Percentiles rank a stretch among this genome's conserved stretches.
Evolutionary conservation across 2,888 invertebrate genomes (phyloP).

Genomic region (Podotricha telesiphe): DNA sequence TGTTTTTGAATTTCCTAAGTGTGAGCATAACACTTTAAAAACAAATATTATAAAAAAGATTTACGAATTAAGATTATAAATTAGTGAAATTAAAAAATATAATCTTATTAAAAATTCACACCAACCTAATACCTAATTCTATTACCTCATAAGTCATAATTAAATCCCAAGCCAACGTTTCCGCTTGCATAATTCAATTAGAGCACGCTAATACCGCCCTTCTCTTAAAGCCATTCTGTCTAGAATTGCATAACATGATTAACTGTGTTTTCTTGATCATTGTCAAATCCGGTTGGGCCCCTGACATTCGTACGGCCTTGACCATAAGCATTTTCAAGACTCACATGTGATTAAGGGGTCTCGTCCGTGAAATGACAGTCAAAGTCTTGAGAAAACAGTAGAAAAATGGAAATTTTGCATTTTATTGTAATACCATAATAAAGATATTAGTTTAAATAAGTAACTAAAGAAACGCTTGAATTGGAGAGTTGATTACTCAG

Average conservation of each 20-base stretch:
- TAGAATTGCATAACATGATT: constrained; percentile 22
- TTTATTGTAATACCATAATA: no score
- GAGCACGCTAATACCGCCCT: constrained; percentile 20
- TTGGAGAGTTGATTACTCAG: no score
- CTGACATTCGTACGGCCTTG: constrained; percentile 54
- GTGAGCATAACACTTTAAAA: no score
- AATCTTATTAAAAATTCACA: no score
- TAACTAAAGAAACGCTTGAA: no score
- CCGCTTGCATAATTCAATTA: constrained; percentile 11
- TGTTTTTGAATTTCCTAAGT: no score
- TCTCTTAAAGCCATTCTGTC: constrained; percentile 16
- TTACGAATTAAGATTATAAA: no score
- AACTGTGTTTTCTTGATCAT: constrained; percentile 7
- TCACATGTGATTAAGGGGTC: not conserved
- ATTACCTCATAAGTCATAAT: not conserved
- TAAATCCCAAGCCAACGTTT: not conserved
- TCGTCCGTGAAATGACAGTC: constrained; percentile 8
- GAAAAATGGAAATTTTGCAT: not conserved
- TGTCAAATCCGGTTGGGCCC: constrained; percentile 48
- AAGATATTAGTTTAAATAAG: no score
- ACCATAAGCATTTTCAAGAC: constrained; percentile 34
- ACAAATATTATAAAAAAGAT: no score
- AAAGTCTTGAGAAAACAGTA: not conserved
- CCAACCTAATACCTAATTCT: not conserved
- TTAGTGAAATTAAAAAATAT: no score